Evolutionary conservation across 1,140 invertebrate species (phyloP), one percentile per base, ranked within the genome.

Genomic region (Solenopsis invicta): DNA sequence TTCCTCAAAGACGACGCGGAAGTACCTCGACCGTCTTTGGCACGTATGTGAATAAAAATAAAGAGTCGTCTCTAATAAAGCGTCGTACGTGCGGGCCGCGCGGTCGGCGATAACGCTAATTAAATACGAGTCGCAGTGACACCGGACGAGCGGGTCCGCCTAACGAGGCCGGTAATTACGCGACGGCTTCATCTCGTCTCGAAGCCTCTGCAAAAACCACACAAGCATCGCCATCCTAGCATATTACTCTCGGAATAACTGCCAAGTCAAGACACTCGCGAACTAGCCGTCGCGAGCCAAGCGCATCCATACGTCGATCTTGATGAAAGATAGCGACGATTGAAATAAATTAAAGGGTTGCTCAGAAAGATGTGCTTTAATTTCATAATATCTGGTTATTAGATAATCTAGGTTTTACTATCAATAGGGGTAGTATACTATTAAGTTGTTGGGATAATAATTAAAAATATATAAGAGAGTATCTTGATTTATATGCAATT

Each of bases 151-250:
- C 88, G 91, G 91, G 89, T 91, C 90, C 92, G 92, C 90, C 92
- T 95, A 95, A 95, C 94, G 94, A 95, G 93, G 92, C 93, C 93
- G 91, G 94, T 95, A 95, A 95, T 95, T 95, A 94, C 93, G 91
- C 91, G 92, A 95, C 93, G 92, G 93, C 94, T 95, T 95, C 94
- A 95, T 95, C 94, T 95, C 80, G 41, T 94, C 93, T 90, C 91
- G 92, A 93, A 93, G 93, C 92, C 85, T 90, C 88, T 66, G 92
- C 93, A 95, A 95, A 95, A 94, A 94, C 89, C 93, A 69, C 76
- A 64, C 82, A 75, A 13, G 29, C 77, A 62, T 41, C 87, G 21
- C 61, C 72, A 66, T 81, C 86, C 81, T 69, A 89, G 87, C 69
- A 92, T 91, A 93, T 94, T 94, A 94, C 92, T 94, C 93, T 89